phyloP scores from a whole-genome alignment of 1,140 invertebrate species.

The Pseudoatta argentina region DNA sequence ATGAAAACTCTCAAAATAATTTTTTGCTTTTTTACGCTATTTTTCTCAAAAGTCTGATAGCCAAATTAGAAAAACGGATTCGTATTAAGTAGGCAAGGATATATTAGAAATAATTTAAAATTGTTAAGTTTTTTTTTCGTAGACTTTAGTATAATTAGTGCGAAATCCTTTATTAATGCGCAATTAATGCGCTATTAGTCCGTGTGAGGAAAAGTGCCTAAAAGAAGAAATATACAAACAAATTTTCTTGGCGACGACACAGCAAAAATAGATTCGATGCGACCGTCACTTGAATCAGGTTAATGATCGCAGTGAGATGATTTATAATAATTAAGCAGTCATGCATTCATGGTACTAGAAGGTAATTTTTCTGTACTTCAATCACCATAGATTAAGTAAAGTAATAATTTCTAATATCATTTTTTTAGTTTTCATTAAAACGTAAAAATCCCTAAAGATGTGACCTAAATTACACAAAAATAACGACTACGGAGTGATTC shows the following conservation, averaged over 20 bases:
- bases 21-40: no score
- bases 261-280: constrained; percentile 7
- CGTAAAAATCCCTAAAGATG: constrained; percentile 5
- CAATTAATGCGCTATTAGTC: constrained; percentile 21
- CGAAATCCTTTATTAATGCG: constrained; percentile 1
- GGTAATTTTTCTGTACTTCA: constrained; percentile 36
- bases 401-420: constrained; percentile 39
- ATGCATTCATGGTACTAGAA: not conserved
- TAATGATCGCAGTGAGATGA: constrained; percentile 49
- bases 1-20: no score
- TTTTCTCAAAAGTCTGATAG: no score
- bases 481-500: not conserved
- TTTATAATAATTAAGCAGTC: constrained; percentile 52
- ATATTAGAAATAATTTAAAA: no score
- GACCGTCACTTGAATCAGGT: constrained; percentile 41
- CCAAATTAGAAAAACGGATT: no score
- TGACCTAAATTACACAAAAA: constrained; percentile 26
- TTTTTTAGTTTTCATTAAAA: constrained; percentile 1
- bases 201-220: not conserved
- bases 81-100: no score
- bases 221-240: not conserved
- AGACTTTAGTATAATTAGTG: no score
- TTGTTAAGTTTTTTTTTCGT: no score
- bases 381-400: constrained; percentile 14
- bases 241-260: constrained; percentile 22